Conservation (phyloP, 2,888 invertebrate genomes). For the Adelphocoris suturalis region DNA sequence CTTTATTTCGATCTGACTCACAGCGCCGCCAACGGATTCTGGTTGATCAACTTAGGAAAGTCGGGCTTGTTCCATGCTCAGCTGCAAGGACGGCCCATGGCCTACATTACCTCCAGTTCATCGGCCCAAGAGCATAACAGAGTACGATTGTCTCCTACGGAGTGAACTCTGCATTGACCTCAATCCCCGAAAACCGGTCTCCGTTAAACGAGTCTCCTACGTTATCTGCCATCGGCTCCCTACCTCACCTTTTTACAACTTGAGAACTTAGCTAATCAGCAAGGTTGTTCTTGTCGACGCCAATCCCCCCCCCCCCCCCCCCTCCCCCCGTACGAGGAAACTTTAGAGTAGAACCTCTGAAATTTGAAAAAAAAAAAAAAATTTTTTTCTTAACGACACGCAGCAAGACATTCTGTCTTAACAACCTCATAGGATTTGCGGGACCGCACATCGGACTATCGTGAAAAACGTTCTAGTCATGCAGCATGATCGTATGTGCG, state of each 20-base stretch:
- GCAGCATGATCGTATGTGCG: too few species aligned
- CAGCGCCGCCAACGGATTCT: background rate
- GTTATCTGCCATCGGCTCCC: slow-evolving; percentile 4
- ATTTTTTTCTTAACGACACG: too few species aligned
- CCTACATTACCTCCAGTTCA: slow-evolving; percentile 61
- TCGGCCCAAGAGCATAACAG: slow-evolving; percentile 53
- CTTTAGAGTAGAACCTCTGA: too few species aligned
- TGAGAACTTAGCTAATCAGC: background rate
- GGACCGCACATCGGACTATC: too few species aligned
- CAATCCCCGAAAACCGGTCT: slow-evolving; percentile 56
- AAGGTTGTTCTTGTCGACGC: background rate
- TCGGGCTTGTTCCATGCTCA: slow-evolving; percentile 57
- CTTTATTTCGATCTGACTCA: slow-evolving; percentile 5
- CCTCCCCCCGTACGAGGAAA: too few species aligned
- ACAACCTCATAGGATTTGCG: too few species aligned
- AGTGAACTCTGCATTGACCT: slow-evolving; percentile 58
- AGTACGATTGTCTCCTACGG: slow-evolving; percentile 51
- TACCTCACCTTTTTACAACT: background rate
- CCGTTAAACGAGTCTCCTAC: slow-evolving; percentile 35
- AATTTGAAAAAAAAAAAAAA: too few species aligned
- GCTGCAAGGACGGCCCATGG: slow-evolving; percentile 66
- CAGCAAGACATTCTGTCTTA: too few species aligned
- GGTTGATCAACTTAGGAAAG: background rate
- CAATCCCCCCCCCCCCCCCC: too few species aligned
- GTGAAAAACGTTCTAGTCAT: too few species aligned